Base-by-base conservation (phyloP, 2,888 invertebrate species). In the Punctoribates punctum region DNA sequence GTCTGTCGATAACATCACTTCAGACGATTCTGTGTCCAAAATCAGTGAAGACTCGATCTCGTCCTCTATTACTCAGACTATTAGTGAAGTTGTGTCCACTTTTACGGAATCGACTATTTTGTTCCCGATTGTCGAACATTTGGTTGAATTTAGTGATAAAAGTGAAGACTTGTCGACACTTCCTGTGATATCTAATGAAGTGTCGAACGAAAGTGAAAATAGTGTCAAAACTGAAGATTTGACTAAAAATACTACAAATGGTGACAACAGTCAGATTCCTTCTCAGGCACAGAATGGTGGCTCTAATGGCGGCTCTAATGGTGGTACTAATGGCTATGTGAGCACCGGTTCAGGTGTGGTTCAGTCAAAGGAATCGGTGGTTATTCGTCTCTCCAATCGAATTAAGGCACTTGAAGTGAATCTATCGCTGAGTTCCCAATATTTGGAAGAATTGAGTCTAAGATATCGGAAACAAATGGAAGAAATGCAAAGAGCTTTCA, bases 401-500 rank as follows among this genome's bases (percentile, higher is more conserved):
- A 94, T 99, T 77, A 96, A 95, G 90, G 90, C 92, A 73, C 87
- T 99, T 81, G 99, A 99, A 85, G 88, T 93, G 80, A 99, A 99
- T 85, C 94, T 99, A 90, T 96, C 96, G 17, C 87, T 99, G 57
- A 96, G 96, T 80, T 92, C 93, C 78, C 95, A 96, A 84, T 99
- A 98, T 84, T 86, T 99, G 80, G 97, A 97, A 84, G 97, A 98
- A 83, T 86, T 99, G 80, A 96, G 96, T 84, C 89, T 92, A 76
- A 88, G 96, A 20, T 98, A 97, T 85, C 95, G 95, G 83, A 94
- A 93, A 81, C 96, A 97, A 86, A 95, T 96, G 73, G 96, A 97
- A 84, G 96, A 96, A 82, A 90, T 96, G 89, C 94, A 95, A 83
- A 86, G 78, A 73, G 82, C 83, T 54, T 81, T 85, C 54, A 84